phyloP scores from a whole-genome alignment of 2,888 invertebrate species.

The Tetanocera ferruginea region DNA sequence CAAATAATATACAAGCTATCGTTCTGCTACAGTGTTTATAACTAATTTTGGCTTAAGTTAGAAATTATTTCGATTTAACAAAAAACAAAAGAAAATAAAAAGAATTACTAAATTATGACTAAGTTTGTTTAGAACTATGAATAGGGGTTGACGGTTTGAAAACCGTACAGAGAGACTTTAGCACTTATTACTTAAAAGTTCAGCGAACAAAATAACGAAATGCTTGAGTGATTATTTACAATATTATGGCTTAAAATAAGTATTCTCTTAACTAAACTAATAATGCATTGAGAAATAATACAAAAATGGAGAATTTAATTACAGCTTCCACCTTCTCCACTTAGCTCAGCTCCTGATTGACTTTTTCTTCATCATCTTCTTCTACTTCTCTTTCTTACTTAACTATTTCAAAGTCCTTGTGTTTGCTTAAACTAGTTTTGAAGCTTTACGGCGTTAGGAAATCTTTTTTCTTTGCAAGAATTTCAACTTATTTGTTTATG shows the following conservation, averaged over 20 bases:
- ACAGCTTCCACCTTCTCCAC: not conserved
- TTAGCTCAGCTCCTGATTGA: not conserved
- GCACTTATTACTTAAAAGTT: not conserved
- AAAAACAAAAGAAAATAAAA: not conserved
- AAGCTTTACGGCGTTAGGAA: slow-evolving; percentile 10
- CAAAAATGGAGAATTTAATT: slow-evolving; percentile 4
- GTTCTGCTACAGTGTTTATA: slow-evolving; percentile 29
- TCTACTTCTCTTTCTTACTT: not conserved
- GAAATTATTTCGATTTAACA: not conserved
- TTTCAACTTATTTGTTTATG: slow-evolving; percentile 47
- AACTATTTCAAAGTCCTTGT: slow-evolving; percentile 7
- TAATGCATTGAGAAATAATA: slow-evolving; percentile 10
- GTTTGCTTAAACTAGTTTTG: not conserved
- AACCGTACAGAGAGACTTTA: slow-evolving; percentile 1
- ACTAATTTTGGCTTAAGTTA: slow-evolving; percentile 56
- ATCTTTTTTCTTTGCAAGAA: slow-evolving; percentile 2
- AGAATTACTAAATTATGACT: slow-evolving; percentile 17
- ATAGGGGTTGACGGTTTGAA: not conserved
- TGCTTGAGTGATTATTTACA: slow-evolving; percentile 25
- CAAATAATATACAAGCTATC: slow-evolving; percentile 44
- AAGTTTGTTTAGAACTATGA: not conserved
- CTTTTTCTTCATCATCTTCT: not conserved
- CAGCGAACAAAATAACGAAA: not conserved
- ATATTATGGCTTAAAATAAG: not conserved
- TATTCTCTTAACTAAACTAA: not conserved